phyloP scores from a whole-genome alignment of 2,888 invertebrate genomes.

The Noctua janthe region DNA sequence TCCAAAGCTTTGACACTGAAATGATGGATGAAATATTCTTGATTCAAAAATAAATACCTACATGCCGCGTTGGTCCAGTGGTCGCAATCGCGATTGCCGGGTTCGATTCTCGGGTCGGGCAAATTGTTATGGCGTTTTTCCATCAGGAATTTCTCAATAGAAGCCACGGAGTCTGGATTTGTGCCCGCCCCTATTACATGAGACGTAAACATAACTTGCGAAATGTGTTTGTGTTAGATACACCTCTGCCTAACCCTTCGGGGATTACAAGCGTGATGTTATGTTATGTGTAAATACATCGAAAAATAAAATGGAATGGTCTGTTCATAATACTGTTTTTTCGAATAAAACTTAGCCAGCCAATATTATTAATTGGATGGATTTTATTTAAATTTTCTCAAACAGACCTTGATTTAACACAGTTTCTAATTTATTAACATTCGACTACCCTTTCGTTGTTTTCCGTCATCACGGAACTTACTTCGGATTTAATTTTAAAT shows the following conservation, averaged over 20 bases:
- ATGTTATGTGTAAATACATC: neutral
- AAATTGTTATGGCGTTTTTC: too few species aligned
- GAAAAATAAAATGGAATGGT: neutral
- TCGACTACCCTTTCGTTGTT: slow-evolving; percentile 30
- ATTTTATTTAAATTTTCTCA: slow-evolving; percentile 8
- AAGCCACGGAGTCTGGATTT: too few species aligned
- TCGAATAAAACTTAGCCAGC: neutral
- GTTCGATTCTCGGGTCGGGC: too few species aligned
- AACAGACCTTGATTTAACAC: slow-evolving; percentile 12
- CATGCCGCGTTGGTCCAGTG: too few species aligned
- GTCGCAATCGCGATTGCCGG: too few species aligned
- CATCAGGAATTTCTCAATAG: too few species aligned
- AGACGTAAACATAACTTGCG: too few species aligned
- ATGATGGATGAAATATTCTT: neutral
- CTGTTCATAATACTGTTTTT: neutral
- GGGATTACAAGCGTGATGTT: too few species aligned
- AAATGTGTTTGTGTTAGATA: too few species aligned
- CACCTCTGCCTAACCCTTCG: too few species aligned
- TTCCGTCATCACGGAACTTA: slow-evolving; percentile 37
- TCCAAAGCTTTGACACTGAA: neutral
- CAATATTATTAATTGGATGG: neutral
- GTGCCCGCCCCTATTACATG: too few species aligned
- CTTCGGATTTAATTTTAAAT: slow-evolving; percentile 48
- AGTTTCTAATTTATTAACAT: slow-evolving; percentile 45
- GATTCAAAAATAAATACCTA: neutral